A percentile compares a stretch with the other conserved stretches of the same genome.
Evolutionary conservation across 2,888 invertebrate genomes (phyloP).

Genomic region (Ophioninae sp.): DNA sequence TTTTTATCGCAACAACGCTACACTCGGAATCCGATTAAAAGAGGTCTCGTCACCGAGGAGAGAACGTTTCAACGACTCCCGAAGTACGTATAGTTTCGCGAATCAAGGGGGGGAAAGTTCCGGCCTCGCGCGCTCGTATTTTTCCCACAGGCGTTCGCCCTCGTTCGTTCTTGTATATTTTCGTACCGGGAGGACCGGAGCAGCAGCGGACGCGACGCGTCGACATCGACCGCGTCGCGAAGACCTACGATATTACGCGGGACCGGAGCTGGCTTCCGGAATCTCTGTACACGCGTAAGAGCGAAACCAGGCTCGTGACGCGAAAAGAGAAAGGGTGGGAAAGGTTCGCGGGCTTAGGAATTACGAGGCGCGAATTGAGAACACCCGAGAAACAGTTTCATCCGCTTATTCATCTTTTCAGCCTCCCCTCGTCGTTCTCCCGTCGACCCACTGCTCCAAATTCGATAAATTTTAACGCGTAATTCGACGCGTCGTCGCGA

Average conservation of each 20-base stretch:
- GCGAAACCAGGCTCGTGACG: slow-evolving; percentile 6
- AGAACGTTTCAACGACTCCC: too few relatives aligned
- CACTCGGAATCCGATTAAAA: too few relatives aligned
- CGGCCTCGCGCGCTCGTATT: background rate
- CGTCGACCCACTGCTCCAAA: background rate
- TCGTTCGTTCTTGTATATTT: slow-evolving; percentile 23
- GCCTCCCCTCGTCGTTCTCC: background rate
- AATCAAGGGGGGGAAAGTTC: too few relatives aligned
- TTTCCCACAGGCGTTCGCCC: background rate
- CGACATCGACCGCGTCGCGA: slow-evolving; percentile 41
- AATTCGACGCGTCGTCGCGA: background rate
- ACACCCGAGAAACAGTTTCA: slow-evolving; percentile 11
- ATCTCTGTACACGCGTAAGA: slow-evolving; percentile 16
- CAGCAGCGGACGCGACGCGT: too few relatives aligned
- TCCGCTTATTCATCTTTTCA: background rate
- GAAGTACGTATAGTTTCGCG: too few relatives aligned
- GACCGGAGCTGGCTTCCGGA: slow-evolving; percentile 55
- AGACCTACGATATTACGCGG: slow-evolving; percentile 60
- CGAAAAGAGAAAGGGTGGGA: background rate
- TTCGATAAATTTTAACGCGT: background rate
- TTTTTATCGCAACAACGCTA: too few relatives aligned
- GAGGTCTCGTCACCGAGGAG: too few relatives aligned
- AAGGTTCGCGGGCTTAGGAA: slow-evolving; percentile 43
- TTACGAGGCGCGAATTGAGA: slow-evolving; percentile 49
- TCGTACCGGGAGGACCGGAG: slow-evolving; percentile 19